These are phyloP conservation scores for Strigamia crassipes DNA, from an alignment of 2,888 invertebrate species.

Conservation along the genomic window DNA sequence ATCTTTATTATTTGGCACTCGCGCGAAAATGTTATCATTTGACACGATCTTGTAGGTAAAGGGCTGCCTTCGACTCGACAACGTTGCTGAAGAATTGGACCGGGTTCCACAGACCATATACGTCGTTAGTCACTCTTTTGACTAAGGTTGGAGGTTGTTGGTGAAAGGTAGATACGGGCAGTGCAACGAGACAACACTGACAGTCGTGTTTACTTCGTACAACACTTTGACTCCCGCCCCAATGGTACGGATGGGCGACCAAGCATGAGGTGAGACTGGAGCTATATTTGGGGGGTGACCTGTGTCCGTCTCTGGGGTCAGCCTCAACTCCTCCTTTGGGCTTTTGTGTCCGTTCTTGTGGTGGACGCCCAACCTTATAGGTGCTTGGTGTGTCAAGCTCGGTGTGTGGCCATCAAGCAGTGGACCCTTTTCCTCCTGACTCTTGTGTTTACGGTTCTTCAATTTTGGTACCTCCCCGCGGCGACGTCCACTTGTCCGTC, in stretches of 20 bases:
- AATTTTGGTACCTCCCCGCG: slow-evolving; percentile 8
- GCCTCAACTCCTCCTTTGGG: slow-evolving; percentile 19
- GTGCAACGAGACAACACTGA: neutral
- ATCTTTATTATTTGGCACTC: neutral
- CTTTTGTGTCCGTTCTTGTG: neutral
- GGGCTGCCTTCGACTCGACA: slow-evolving; percentile 7
- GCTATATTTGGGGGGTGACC: slow-evolving; percentile 42
- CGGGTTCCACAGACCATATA: neutral
- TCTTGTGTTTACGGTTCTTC: slow-evolving; percentile 35
- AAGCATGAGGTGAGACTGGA: slow-evolving; percentile 17
- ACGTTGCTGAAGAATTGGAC: slow-evolving; percentile 2
- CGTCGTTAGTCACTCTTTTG: slow-evolving; percentile 34
- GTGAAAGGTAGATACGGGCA: slow-evolving; percentile 3
- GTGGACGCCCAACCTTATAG: slow-evolving; percentile 28
- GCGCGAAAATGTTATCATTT: neutral
- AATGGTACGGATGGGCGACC: slow-evolving; percentile 18
- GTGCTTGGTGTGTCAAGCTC: slow-evolving; percentile 24
- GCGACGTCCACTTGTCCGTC: slow-evolving; percentile 25
- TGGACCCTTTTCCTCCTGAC: slow-evolving; percentile 38
- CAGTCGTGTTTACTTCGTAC: slow-evolving; percentile 35
- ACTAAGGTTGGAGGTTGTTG: slow-evolving; percentile 13
- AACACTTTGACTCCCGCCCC: slow-evolving; percentile 42
- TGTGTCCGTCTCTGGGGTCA: slow-evolving; percentile 26
- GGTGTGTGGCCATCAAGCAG: slow-evolving; percentile 29
- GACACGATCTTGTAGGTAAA: slow-evolving; percentile 32